Evolutionary conservation across 2,888 invertebrate genomes (phyloP).

Genomic region (Cistogaster globosa): DNA sequence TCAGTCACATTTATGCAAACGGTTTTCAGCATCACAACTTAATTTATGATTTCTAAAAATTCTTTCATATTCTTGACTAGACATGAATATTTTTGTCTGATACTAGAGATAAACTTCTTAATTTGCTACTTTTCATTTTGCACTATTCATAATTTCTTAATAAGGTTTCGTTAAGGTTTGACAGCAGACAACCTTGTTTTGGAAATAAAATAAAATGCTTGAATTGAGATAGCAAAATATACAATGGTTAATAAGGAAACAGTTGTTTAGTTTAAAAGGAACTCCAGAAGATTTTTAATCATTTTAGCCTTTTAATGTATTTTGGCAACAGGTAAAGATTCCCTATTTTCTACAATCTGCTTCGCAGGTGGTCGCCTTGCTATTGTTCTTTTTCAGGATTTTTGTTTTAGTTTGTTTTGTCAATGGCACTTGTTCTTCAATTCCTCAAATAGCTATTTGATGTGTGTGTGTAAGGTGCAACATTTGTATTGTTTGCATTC

Average conservation of each 20-base stretch:
- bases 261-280: conserved; percentile 21
- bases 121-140: conserved; percentile 2
- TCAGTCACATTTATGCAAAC: neutral
- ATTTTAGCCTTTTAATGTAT: conserved; percentile 1
- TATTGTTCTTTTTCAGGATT: conserved; percentile 24
- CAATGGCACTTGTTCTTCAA: conserved; percentile 9
- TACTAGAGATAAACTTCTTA: neutral
- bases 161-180: conserved; percentile 2
- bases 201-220: conserved; percentile 17
- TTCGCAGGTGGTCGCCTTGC: conserved; percentile 50
- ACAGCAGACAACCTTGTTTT: conserved; percentile 29
- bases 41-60: too few species aligned
- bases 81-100: conserved; percentile 15
- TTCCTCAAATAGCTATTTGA: neutral
- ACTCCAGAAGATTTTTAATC: neutral
- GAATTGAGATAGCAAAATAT: conserved; percentile 41
- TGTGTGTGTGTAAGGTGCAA: conserved; percentile 16
- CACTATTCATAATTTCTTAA: conserved; percentile 33
- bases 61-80: conserved; percentile 34
- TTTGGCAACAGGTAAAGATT: conserved; percentile 11
- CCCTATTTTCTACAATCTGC: conserved; percentile 12
- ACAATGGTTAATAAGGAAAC: conserved; percentile 7
- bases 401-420: conserved; percentile 27
- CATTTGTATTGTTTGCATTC: conserved; percentile 20
- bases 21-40: too few species aligned